These are phyloP conservation scores for Napeogenes inachia DNA, from an alignment of 2,888 invertebrate species.

Conservation along the genomic window DNA sequence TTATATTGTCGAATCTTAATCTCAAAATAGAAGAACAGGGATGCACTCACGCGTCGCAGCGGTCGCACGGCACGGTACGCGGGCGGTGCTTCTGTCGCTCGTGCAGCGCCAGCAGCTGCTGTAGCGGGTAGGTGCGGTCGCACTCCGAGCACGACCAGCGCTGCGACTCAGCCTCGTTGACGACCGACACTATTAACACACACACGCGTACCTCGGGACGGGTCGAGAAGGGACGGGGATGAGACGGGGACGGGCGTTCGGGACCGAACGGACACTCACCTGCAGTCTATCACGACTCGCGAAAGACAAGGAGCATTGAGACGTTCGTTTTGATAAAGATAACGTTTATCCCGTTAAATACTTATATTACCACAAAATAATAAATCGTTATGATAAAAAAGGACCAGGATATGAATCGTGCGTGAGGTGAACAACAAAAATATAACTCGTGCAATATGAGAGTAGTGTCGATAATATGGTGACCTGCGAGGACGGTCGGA, in stretches of 20 bases:
- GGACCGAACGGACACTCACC: too few species aligned
- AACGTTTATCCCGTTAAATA: background rate
- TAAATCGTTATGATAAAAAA: slow-evolving; percentile 1
- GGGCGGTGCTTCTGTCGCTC: slow-evolving; percentile 80
- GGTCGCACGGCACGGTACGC: slow-evolving; percentile 77
- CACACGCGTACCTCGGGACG: too few species aligned
- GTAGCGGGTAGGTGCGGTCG: slow-evolving; percentile 82
- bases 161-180: slow-evolving; percentile 26
- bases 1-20: too few species aligned
- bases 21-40: background rate
- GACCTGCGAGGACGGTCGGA: background rate
- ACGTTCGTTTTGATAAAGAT: too few species aligned
- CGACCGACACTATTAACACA: too few species aligned
- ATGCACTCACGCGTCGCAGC: slow-evolving; percentile 53
- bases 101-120: slow-evolving; percentile 83
- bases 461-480: background rate
- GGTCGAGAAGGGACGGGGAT: too few species aligned
- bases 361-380: background rate
- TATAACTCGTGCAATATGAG: slow-evolving; percentile 8
- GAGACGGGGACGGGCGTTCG: too few species aligned
- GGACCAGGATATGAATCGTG: slow-evolving; percentile 1
- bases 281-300: too few species aligned
- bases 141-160: slow-evolving; percentile 81
- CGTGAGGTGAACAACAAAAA: slow-evolving; percentile 1
- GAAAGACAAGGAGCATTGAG: too few species aligned